Percentiles rank a stretch among this genome's conserved stretches.
Evolutionary conservation across 2,113 vertebrate genomes (phyloP).

Genomic region (Stigmatopora nigra): DNA sequence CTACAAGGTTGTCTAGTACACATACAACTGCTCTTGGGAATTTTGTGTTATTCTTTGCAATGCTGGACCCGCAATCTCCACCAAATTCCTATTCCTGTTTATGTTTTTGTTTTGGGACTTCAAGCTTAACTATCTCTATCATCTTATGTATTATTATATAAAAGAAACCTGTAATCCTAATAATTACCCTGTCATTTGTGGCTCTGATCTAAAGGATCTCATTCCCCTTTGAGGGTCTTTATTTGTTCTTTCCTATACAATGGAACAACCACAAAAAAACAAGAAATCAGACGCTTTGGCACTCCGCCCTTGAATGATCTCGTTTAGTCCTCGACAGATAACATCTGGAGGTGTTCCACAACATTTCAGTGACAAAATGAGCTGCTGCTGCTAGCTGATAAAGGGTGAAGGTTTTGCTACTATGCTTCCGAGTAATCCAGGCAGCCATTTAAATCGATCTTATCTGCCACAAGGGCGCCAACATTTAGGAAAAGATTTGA

Average conservation of each 20-base stretch:
- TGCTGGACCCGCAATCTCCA: background rate
- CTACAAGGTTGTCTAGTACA: background rate
- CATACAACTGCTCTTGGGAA: background rate
- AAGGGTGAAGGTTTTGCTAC: slow-evolving; percentile 35
- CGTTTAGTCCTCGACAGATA: slow-evolving; percentile 32
- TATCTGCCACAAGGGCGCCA: slow-evolving; percentile 30
- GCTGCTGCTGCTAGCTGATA: slow-evolving; percentile 36
- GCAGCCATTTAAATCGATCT: slow-evolving; percentile 19
- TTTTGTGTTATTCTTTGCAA: background rate
- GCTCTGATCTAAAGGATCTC: slow-evolving; percentile 11
- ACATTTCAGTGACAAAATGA: slow-evolving; percentile 31
- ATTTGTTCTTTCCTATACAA: background rate
- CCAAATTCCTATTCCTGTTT: background rate
- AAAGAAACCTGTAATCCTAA: slow-evolving; percentile 10
- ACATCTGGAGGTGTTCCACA: slow-evolving; percentile 56
- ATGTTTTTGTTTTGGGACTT: background rate
- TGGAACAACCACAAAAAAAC: slow-evolving; percentile 28
- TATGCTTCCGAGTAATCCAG: slow-evolving; percentile 34
- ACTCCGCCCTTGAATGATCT: slow-evolving; percentile 27
- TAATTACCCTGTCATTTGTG: slow-evolving; percentile 14
- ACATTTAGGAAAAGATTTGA: slow-evolving; percentile 3
- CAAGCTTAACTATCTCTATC: background rate
- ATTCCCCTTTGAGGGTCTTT: slow-evolving; percentile 4
- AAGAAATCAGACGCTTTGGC: slow-evolving; percentile 47
- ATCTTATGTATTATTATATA: background rate